phyloP scores from a whole-genome alignment of 2,888 invertebrate genomes.

The Acronicta aceris region DNA sequence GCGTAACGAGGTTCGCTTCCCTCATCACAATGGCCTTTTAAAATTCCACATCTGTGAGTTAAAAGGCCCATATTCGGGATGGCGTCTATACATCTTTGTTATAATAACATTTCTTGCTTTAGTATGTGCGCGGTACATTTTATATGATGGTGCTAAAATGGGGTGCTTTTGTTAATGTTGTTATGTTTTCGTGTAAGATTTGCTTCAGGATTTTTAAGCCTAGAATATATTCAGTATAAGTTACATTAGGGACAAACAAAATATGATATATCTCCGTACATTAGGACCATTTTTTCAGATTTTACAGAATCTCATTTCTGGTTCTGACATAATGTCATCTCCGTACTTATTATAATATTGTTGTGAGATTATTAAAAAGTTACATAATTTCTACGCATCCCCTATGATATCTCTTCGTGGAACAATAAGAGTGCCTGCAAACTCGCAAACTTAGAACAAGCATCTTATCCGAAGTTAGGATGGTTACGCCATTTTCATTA shows the following conservation, averaged over 20 bases:
- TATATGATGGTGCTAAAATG: not conserved
- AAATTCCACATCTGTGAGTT: conserved; percentile 51
- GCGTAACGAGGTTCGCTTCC: conserved; percentile 28
- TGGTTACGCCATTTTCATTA: conserved; percentile 41
- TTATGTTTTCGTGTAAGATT: not conserved
- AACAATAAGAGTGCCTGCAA: conserved; percentile 13
- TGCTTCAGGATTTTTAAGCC: not conserved
- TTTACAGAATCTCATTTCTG: not conserved
- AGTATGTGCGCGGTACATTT: conserved; percentile 2
- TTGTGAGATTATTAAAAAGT: conserved; percentile 24
- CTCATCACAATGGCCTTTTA: conserved; percentile 45
- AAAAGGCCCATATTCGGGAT: conserved; percentile 28
- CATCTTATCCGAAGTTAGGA: conserved; percentile 40
- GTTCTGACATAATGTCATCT: not conserved
- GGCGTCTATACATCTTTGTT: conserved; percentile 25
- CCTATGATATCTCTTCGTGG: not conserved
- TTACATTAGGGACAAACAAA: too few relatives aligned
- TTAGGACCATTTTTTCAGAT: not conserved
- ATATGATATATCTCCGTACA: not conserved
- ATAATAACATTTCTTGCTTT: conserved; percentile 10
- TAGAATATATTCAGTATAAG: too few relatives aligned
- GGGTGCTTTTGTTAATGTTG: not conserved
- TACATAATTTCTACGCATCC: conserved; percentile 10
- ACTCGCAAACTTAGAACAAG: conserved; percentile 28
- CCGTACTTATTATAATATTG: not conserved